Conservation (phyloP, 2,888 invertebrate genomes). For the Orchesellides sinensis region DNA sequence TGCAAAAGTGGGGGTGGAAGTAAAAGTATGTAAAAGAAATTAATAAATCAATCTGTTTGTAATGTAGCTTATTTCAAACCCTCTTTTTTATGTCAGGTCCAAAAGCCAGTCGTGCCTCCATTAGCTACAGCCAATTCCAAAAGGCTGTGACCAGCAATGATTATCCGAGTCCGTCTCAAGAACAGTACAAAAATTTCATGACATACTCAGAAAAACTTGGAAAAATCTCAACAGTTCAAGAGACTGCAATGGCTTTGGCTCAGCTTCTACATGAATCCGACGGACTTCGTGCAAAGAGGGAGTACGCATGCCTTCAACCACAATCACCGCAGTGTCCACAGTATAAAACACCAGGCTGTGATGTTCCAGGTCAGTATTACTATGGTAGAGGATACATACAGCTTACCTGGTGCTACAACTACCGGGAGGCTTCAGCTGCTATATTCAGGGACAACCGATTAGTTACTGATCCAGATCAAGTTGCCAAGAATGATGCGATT, state of each 20-base stretch:
- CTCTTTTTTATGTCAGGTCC: no score
- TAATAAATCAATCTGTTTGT: no score
- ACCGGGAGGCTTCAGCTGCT: slow-evolving; percentile 30
- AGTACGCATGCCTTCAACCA: slow-evolving; percentile 9
- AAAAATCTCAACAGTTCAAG: slow-evolving; percentile 47
- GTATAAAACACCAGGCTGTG: slow-evolving; percentile 41
- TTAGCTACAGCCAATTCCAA: neutral
- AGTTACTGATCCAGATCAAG: slow-evolving; percentile 47
- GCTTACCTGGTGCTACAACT: slow-evolving; percentile 69
- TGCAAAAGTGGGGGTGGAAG: neutral
- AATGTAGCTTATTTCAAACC: no score
- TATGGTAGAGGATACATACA: slow-evolving; percentile 67
- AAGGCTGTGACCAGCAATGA: slow-evolving; percentile 58
- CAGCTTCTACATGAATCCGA: slow-evolving; percentile 53
- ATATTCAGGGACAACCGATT: slow-evolving; percentile 51
- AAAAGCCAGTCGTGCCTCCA: no score
- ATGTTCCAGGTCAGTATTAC: slow-evolving; percentile 26
- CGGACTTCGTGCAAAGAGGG: slow-evolving; percentile 32
- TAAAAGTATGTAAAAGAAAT: no score
- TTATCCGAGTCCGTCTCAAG: slow-evolving; percentile 61
- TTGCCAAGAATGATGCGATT: slow-evolving; percentile 50
- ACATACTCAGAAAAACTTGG: neutral
- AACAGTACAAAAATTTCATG: slow-evolving; percentile 7
- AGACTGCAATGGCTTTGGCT: slow-evolving; percentile 70
- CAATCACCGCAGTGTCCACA: no score